Evolutionary conservation across 2,797 vertebrate genomes (phyloP), one percentile per base, ranked within the genome.

Genomic region (Sebastiscus tertius): DNA sequence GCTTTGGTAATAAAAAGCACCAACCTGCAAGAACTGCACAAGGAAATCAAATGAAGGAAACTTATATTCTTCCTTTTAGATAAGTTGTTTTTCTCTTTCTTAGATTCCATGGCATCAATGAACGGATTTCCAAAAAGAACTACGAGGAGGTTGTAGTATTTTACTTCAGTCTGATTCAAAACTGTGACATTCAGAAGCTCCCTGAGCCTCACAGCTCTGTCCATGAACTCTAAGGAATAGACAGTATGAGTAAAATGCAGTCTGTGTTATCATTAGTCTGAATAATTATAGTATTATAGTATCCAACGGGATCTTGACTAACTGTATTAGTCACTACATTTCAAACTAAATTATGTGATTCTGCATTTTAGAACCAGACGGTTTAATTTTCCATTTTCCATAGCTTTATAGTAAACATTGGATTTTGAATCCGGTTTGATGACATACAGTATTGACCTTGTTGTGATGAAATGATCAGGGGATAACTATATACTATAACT

Each of bases 101-200:
- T 92, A 99, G 98, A 91, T 93, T 99, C 85, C 98, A 99, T 58
- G 98, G 98, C 29, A 72, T 98, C 85, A 99, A 99, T 36, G 98
- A 99, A 94, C 97, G 97, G 88, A 98, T 99, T 93, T 97, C 98
- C 2, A 29, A 94, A 62, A 94, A 96, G 88, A 96, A 93, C 89
- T 98, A 97, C 0, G 97, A 98, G 90, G 97, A 94, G 3, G 88
- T 97, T 33, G 89, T 99, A 0, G 78, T 92, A n/a, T 99, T 99
- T 93, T 96, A 97, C 87, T 98, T 97, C 61, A 96, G 92, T 80
- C 92, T 99, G 18, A 96, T 99, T 72, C 97, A 99, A 93, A 98
- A 98, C 90, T 96, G 97, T 83, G 98, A 99, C 84, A 88, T 87
- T 10, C 84, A 92, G 52, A 75, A 87, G 29, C 90, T 95, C 3